phyloP scores from a whole-genome alignment of 2,797 vertebrate genomes.

The Leptoclinus maculatus region DNA sequence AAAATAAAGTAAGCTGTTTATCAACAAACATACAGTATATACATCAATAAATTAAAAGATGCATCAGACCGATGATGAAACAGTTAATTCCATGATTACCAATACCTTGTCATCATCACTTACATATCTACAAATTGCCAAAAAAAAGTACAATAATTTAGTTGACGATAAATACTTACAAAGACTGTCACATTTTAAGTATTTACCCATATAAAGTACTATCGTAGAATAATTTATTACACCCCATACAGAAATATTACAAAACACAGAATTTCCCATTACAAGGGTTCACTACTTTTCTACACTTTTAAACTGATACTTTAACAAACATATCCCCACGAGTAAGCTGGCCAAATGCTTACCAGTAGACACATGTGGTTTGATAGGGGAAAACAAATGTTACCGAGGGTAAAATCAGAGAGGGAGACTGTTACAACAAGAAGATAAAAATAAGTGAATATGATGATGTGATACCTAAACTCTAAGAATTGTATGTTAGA shows the following conservation, averaged over 20 bases:
- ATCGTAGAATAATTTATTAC: conserved; percentile 86
- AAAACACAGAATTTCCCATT: conserved; percentile 81
- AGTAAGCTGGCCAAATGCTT: conserved; percentile 55
- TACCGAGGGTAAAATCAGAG: conserved; percentile 1
- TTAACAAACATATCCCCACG: conserved; percentile 56
- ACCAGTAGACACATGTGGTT: conserved; percentile 48
- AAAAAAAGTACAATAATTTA: conserved; percentile 93
- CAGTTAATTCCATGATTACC: conserved; percentile 84
- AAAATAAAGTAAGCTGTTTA: conserved; percentile 99
- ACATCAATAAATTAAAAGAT: conserved; percentile 96
- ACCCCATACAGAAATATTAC: conserved; percentile 87
- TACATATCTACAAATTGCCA: conserved; percentile 87
- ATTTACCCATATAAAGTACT: conserved; percentile 86
- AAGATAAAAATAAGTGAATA: background rate
- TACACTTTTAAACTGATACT: conserved; percentile 75
- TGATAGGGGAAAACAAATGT: conserved; percentile 4
- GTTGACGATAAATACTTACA: conserved; percentile 94
- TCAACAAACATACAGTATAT: conserved; percentile 98
- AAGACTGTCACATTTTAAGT: conserved; percentile 85
- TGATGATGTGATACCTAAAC: conserved; percentile 26
- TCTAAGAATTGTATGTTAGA: background rate
- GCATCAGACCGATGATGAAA: conserved; percentile 82
- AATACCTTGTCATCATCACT: conserved; percentile 86
- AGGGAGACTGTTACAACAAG: background rate
- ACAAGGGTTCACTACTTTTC: conserved; percentile 75